Evolutionary conservation across 2,888 invertebrate species (phyloP), one percentile per base, ranked within the genome.

Genomic region (Rhamphomyia laevipes): DNA sequence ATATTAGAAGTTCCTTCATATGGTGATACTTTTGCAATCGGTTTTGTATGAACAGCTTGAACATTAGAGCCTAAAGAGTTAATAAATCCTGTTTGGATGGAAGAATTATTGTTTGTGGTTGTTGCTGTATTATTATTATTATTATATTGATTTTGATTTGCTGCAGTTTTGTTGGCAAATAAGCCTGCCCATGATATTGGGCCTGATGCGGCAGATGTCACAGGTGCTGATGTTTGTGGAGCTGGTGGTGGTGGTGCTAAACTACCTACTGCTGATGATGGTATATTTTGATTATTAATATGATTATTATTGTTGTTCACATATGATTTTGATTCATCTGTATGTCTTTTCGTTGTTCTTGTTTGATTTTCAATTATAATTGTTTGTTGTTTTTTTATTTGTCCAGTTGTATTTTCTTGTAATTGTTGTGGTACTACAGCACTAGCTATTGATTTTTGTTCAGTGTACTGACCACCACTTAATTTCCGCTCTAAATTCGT

Each of bases 161-260:
- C 49, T 23, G 53, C 56, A 15, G 51, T 53, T 23, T 58, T 74
- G 51, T 54, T 62, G 3, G 73, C 75, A 64, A 83, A 82, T 15
- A 83, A 62, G 64, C 82, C 81, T 2, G 82, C 82, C 83, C 83
- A 83, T 1, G 82, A 80, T 46, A 78, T 59, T 30, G 53, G 51
- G 5, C 57, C 50, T 13, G 54, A 40, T 12, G 51, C 49, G 27
- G 23, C 51, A 4, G 43, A 45, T 17, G 31, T 35, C 38, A 47
- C 43, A 17, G 48, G 43, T 12, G 47, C 17, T 35, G 52, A 35
- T 46, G 38, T 16, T 27, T 15, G 31, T 6, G 33, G n/a, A 10
- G 44, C 15, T 38, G 40, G 21, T 40, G 15, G 40, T 7, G 16
- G 10, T 30, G 43, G 23, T 43, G 35, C n/a, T 35, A 35, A 13